Base-by-base conservation (phyloP, 2,113 vertebrate genomes). In the Struthidea cinerea region DNA sequence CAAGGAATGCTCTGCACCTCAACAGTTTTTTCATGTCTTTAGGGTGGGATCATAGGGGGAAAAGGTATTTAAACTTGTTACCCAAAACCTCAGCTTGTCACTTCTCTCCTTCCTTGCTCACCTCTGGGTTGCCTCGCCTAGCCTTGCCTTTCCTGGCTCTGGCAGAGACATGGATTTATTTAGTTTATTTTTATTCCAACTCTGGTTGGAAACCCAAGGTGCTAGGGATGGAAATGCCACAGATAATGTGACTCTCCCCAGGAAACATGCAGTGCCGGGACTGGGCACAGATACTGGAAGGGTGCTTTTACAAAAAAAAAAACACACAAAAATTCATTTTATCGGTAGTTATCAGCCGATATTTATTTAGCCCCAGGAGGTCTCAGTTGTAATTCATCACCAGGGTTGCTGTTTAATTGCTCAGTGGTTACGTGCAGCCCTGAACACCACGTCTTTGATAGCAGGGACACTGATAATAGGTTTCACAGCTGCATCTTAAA, bases 401-500 rank as follows among this genome's bases (percentile, higher is more conserved):
- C 80, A 68, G 83, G 86, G 80, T 17, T 93, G 95, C 77, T 65
- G 75, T 81, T 92, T 93, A 96, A 93, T 95, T 92, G 73, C 92
- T 92, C 80, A 68, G 56, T 60, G 55, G 83, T 86, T 90, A 94
- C 55, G 32, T 87, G 70, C 94, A 97, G 93, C 92, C 96, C 93
- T 93, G 94, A 96, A 84, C 94, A 82, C 49, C 56, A n/a, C 1
- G 73, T 60, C 42, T 92, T 92, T 89, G 96, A 92, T 93, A 96
- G 75, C 82, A 74, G 76, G 8, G 17, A 96, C 5, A 14, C n/a
- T 76, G 89, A 94, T 96, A 94, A 92, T 71, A 57, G 77, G 57
- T 87, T 96, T 94, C 87, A 87, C 94, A 96, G 94, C 94, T 95
- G 94, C 73, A 60, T 93, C 96, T 92, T 87, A 82, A 92, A 81